Base-by-base conservation (phyloP, 2,113 vertebrate genomes). In the Bombycilla garrulus region DNA sequence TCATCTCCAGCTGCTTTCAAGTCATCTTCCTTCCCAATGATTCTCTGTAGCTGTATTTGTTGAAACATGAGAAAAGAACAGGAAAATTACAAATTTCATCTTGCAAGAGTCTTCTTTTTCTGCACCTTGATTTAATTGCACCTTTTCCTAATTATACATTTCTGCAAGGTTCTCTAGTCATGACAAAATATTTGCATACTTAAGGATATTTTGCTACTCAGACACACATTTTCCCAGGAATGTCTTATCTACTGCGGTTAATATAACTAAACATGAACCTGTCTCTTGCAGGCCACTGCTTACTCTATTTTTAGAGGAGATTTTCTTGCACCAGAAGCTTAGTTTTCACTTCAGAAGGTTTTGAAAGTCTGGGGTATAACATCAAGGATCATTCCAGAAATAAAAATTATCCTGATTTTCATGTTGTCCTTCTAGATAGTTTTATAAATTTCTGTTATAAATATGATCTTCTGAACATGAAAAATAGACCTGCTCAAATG, bases 21-120 rank as follows among this genome's bases (percentile, higher is more conserved):
- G 58, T 94, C 94, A 93, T 99, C 99, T 96, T 98, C 98, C 72
- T 98, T 99, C 51, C 98, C 97, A 96, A 99, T 98, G 85, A 99
- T 99, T 74, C 98, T 99, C 97, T 99, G 99, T 33, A 99, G 98
- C 99, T 99, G 96, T 29, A 80, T 88, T 90, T 72, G 66, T 95
- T 53, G 42, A 70, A 65, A 97, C 84, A 90, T 7, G 76, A 91
- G 93, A 95, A 80, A 81, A 83, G 18, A 91, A 95, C 33, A 70
- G n/a, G 16, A 58, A 86, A 67, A 92, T 96, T 77, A 97, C 14
- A 88, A 44, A 67, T 56, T 45, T 61, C 31, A 80, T 26, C 44
- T 45, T 85, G 23, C 4, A 67, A 38, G 23, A 82, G 15, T 44
- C 35, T 71, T 18, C 14, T 53, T 79, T 94, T 85, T 74, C 58